Base-by-base conservation (phyloP, 1,140 invertebrate species). In the Ceratoteleas bidentatus region DNA sequence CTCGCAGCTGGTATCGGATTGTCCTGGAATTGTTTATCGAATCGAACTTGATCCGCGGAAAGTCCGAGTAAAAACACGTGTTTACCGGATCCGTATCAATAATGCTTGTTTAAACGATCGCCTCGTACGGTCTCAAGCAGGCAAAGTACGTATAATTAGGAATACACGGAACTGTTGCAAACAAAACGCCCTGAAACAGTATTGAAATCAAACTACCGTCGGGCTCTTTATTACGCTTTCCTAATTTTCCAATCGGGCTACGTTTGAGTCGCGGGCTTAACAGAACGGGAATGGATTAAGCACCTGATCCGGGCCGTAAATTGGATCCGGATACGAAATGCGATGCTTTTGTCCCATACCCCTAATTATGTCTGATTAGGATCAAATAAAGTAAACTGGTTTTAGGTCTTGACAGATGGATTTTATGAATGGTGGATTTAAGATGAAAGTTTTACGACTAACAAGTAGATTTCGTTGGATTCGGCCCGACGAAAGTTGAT, bases 321-420 rank as follows among this genome's bases (percentile, higher is more conserved):
- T 81, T 76, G 72, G 73, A 81, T 81, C 79, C 79, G 79, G 79
- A 81, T 76, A 73, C 79, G 79, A 81, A 81, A 81, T 40, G 49
- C 73, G 79, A 81, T 62, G 73, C 79, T 81, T 81, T 81, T 81
- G 79, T 81, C 79, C 79, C 68, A 76, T 73, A 76, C 72, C 79
- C 73, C 79, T 81, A 81, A 76, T 76, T 81, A 81, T 68, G 73
- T 73, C 73, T 62, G 79, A 81, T 81, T 81, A 81, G 66, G 61
- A 81, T 81, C 79, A 76, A 81, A 81, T 81, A 81, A 81, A 76
- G 72, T 81, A 76, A 81, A 81, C 79, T 76, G 79, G 79, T 81
- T 81, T 81, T 76, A 66, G 73, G 56, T 56, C 79, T 73, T 76
- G 66, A 72, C 79, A 73, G 73, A 81, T 57, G 79, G 62, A 76